Percentiles rank a stretch among this genome's conserved stretches.
Evolutionary conservation across 1,140 invertebrate genomes (phyloP).

Genomic region (Anadara kagoshimensis): DNA sequence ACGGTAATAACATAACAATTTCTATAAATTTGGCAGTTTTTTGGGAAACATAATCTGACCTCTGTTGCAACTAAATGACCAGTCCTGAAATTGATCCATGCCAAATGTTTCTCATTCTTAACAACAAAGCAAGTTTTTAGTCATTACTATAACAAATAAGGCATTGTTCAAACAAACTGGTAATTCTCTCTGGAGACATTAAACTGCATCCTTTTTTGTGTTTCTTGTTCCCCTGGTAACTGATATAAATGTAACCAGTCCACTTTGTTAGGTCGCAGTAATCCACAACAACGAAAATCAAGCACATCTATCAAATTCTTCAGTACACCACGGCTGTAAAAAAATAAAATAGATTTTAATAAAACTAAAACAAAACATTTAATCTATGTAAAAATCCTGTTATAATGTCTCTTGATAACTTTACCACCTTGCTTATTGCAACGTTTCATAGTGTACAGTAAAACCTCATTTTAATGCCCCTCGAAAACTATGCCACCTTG

Average conservation of each 20-base stretch:
- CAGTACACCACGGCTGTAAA: constrained; percentile 81
- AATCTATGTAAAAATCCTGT: background rate
- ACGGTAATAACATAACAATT: no score
- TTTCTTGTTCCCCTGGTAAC: constrained; percentile 74
- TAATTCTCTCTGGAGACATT: constrained; percentile 79
- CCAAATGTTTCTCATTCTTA: no score
- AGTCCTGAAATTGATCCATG: no score
- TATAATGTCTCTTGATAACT: background rate
- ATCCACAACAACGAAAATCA: constrained; percentile 83
- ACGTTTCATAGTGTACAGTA: background rate
- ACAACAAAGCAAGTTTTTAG: no score
- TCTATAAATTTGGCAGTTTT: no score
- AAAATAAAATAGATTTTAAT: constrained; percentile 5
- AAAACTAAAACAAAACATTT: background rate
- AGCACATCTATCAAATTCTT: constrained; percentile 91
- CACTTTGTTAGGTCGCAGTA: constrained; percentile 80
- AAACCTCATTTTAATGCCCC: no score
- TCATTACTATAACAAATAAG: no score
- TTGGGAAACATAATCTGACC: no score
- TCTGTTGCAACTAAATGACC: no score
- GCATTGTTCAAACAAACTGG: constrained; percentile 80
- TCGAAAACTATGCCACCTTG: no score
- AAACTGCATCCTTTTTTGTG: constrained; percentile 73
- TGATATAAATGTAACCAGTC: constrained; percentile 78
- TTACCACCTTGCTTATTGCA: background rate